Percentiles rank a stretch among this genome's conserved stretches.
phyloP scores from a whole-genome alignment of 2,888 invertebrate species.

The Melanostoma mellinum region DNA sequence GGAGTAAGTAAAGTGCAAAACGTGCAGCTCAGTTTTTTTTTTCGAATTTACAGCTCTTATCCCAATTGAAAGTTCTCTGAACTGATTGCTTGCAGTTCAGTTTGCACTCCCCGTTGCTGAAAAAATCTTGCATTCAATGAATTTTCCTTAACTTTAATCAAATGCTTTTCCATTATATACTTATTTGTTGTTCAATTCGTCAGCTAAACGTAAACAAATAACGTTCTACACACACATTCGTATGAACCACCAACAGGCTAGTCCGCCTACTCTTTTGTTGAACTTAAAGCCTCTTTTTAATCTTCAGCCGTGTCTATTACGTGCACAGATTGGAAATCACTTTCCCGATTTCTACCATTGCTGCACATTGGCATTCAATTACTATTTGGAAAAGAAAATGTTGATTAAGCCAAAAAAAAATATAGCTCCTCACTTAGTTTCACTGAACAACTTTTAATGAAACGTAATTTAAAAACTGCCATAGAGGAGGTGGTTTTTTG shows the following conservation, averaged over 20 bases:
- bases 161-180: too few species aligned
- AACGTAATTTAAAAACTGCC: slow-evolving; percentile 47
- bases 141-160: too few species aligned
- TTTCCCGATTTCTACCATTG: slow-evolving; percentile 62
- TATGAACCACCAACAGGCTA: not conserved
- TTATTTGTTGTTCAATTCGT: too few species aligned
- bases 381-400: slow-evolving; percentile 53
- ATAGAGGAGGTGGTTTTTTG: slow-evolving; percentile 43
- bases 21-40: too few species aligned
- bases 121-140: too few species aligned
- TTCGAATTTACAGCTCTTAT: too few species aligned
- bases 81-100: too few species aligned
- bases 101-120: too few species aligned
- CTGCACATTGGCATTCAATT: slow-evolving; percentile 55
- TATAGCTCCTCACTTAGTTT: slow-evolving; percentile 49
- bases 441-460: slow-evolving; percentile 45
- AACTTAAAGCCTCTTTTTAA: slow-evolving; percentile 31
- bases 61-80: too few species aligned
- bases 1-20: too few species aligned
- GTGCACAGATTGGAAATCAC: slow-evolving; percentile 67
- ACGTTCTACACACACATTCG: too few species aligned
- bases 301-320: slow-evolving; percentile 55
- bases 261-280: not conserved
- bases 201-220: too few species aligned
- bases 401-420: slow-evolving; percentile 37